Conservation (phyloP, 2,113 vertebrate species). For the Herpetotheres cachinnans region DNA sequence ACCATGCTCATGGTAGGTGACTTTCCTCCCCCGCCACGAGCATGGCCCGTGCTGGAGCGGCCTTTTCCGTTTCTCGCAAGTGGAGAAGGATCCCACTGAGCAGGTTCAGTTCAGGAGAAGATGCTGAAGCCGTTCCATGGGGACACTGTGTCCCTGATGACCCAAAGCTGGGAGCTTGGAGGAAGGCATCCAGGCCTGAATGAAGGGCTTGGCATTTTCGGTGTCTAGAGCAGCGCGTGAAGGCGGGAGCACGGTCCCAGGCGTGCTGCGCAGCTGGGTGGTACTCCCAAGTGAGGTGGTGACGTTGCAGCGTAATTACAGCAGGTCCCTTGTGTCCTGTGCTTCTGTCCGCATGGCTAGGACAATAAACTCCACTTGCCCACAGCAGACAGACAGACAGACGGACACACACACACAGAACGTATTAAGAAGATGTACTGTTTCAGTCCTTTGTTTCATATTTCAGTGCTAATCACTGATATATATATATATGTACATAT, state of each 20-base stretch:
- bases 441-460: not conserved
- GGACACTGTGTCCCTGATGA: not conserved
- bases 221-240: not conserved
- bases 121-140: not conserved
- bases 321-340: not conserved
- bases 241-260: not conserved
- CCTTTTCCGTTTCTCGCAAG: not conserved
- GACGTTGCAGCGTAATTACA: not conserved
- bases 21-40: not conserved
- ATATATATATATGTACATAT: not conserved
- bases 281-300: not conserved
- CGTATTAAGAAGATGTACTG: not conserved
- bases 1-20: not conserved
- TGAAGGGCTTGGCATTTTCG: not conserved
- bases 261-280: accelerated
- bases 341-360: not conserved
- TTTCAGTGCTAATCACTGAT: conserved; percentile 17
- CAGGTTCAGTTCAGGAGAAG: not conserved
- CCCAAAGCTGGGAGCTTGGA: not conserved
- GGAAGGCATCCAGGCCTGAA: not conserved
- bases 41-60: not conserved
- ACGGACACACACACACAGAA: not conserved
- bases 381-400: not conserved
- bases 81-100: accelerated
- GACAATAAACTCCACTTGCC: not conserved